Evolutionary conservation across 2,888 invertebrate genomes (phyloP), one percentile per base, ranked within the genome.

Genomic region (Zygothrica quintamaculata): DNA sequence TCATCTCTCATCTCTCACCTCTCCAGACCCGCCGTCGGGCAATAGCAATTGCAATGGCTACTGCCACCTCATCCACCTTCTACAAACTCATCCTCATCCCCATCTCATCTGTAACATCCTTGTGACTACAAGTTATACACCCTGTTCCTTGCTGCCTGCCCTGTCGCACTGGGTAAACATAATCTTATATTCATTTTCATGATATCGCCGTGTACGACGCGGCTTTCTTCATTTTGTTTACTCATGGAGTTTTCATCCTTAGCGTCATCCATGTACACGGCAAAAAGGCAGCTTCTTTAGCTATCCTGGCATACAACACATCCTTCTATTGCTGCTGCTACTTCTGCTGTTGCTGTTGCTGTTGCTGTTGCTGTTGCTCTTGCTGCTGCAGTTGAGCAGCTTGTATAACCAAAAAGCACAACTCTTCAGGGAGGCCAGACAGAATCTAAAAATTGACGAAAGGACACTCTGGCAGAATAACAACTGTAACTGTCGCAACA

Each of bases 161-260:
- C n/a, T n/a, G n/a, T n/a, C n/a, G n/a, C n/a, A 16, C 77, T 66
- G 46, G 68, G 72, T 53, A 86, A 85, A 84, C 66, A 84, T 81
- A 84, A 86, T 84, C 82, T 68, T 67, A 84, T 84, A 84, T 84
- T 84, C 84, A 81, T 81, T 82, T 77, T 84, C 74, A 82, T 84
- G 84, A 74, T 81, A 77, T 84, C 74, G 70, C 71, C 48, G 25
- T 43, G 57, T 60, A 51, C 44, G 37, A 47, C 64, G 65, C 55
- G 71, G 60, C 72, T 72, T 74, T 69, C 80, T 76, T 64, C 51
- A 46, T 48, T 66, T 34, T 81, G 80, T 85, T 85, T 79, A 72
- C 86, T 37, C 51, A 56, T 56, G 61, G 57, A 65, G 62, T 59
- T 48, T 50, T 46, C 13, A 29, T 34, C 48, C 29, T 43, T 55